Conservation (phyloP, 2,113 vertebrate species). For the Eretmodus cyanostictus region DNA sequence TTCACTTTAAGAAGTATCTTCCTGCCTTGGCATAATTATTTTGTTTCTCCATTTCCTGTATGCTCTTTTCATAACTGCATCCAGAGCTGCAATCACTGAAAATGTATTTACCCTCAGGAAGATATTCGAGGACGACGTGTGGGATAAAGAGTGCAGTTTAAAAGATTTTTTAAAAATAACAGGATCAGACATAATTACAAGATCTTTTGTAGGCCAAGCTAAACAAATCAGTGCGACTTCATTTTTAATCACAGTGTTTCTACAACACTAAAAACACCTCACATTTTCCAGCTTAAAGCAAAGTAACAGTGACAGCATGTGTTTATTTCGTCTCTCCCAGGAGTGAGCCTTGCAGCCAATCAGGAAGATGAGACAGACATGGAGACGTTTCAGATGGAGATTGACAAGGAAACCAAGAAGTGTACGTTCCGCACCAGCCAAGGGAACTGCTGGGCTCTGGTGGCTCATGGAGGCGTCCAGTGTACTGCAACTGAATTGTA, state of each 20-base stretch:
- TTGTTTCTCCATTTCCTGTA: background rate
- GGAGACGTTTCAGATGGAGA: slow-evolving; percentile 96
- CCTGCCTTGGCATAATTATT: background rate
- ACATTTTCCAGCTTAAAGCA: background rate
- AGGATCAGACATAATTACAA: slow-evolving; percentile 24
- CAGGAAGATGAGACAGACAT: slow-evolving; percentile 93
- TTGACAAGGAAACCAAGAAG: slow-evolving; percentile 84
- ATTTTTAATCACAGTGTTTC: background rate
- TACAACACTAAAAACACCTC: background rate
- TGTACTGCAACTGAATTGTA: slow-evolving; percentile 84
- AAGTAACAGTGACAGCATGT: background rate
- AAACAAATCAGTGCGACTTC: background rate
- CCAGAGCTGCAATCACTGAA: background rate
- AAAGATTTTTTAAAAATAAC: background rate
- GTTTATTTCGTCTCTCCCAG: slow-evolving; percentile 53
- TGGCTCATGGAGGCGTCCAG: slow-evolving; percentile 89
- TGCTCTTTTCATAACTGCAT: background rate
- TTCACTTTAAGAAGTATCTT: background rate
- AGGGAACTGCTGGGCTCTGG: slow-evolving; percentile 90
- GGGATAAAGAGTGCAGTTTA: background rate
- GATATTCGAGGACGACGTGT: background rate
- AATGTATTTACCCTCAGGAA: background rate
- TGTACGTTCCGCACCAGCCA: slow-evolving; percentile 85
- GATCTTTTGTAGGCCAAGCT: background rate
- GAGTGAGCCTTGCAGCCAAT: slow-evolving; percentile 90